phyloP scores from a whole-genome alignment of 2,797 vertebrate species.

The Bovichtus diacanthus region DNA sequence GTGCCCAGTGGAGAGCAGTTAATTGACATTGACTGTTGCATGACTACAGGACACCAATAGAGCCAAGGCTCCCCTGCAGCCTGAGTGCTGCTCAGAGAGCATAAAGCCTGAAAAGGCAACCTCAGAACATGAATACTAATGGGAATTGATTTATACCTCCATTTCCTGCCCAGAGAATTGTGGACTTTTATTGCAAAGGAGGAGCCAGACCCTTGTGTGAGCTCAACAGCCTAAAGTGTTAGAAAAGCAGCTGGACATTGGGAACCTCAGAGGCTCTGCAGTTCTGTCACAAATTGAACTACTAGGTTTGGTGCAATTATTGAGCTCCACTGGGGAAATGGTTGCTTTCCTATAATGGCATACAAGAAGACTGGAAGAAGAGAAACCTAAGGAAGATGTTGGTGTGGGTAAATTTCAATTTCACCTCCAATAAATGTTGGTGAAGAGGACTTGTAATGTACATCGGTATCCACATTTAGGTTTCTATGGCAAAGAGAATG shows the following conservation, averaged over 20 bases:
- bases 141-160: slow-evolving; percentile 77
- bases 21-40: slow-evolving; percentile 78
- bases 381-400: neutral
- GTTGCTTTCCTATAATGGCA: neutral
- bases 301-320: neutral
- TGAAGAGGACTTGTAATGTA: neutral
- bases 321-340: slow-evolving; percentile 12
- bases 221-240: slow-evolving; percentile 52
- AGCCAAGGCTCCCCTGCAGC: slow-evolving; percentile 68
- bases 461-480: neutral
- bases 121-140: slow-evolving; percentile 81
- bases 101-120: slow-evolving; percentile 72
- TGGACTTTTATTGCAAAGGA: slow-evolving; percentile 61
- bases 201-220: slow-evolving; percentile 51
- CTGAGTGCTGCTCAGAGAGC: slow-evolving; percentile 70
- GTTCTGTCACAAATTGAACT: slow-evolving; percentile 27
- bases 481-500: neutral
- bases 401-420: neutral
- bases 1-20: slow-evolving; percentile 64
- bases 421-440: neutral
- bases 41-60: slow-evolving; percentile 70
- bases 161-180: slow-evolving; percentile 69
- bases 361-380: neutral
- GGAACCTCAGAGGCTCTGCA: slow-evolving; percentile 19
- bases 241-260: slow-evolving; percentile 28